These are phyloP conservation scores for Tachyglossus aculeatus DNA, from an alignment of 2,797 vertebrate species.

Conservation along the genomic window DNA sequence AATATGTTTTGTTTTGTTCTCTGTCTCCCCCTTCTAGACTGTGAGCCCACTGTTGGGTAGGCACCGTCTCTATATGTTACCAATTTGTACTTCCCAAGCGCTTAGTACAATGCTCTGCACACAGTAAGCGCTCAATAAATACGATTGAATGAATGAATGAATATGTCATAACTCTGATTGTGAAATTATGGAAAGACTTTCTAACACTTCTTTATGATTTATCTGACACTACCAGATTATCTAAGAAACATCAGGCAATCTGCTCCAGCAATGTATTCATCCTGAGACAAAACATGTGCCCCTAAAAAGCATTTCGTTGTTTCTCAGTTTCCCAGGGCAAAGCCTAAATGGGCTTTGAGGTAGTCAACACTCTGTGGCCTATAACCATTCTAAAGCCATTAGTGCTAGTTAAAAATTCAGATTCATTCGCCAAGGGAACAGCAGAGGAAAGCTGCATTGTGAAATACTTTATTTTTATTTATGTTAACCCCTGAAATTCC, in stretches of 20 bases:
- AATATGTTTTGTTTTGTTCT: too few species aligned
- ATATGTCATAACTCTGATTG: too few species aligned
- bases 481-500: background rate
- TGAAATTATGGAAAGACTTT: slow-evolving; percentile 29
- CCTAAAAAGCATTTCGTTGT: slow-evolving; percentile 32
- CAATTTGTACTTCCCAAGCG: too few species aligned
- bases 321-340: slow-evolving; percentile 34
- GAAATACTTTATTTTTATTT: slow-evolving; percentile 18
- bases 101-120: too few species aligned
- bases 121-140: too few species aligned
- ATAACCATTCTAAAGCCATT: slow-evolving; percentile 20
- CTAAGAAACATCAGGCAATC: slow-evolving; percentile 49
- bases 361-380: slow-evolving; percentile 17
- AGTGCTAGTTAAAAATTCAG: slow-evolving; percentile 27
- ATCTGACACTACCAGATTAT: slow-evolving; percentile 18
- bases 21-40: too few species aligned
- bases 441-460: background rate
- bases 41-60: too few species aligned
- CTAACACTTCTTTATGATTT: slow-evolving; percentile 7
- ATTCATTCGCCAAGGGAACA: slow-evolving; percentile 25
- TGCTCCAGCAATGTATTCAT: slow-evolving; percentile 26
- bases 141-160: too few species aligned
- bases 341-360: slow-evolving; percentile 38
- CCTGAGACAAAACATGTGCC: slow-evolving; percentile 15
- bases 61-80: too few species aligned